Base-by-base conservation (phyloP, 2,888 invertebrate genomes). In the Isoperla grammatica region DNA sequence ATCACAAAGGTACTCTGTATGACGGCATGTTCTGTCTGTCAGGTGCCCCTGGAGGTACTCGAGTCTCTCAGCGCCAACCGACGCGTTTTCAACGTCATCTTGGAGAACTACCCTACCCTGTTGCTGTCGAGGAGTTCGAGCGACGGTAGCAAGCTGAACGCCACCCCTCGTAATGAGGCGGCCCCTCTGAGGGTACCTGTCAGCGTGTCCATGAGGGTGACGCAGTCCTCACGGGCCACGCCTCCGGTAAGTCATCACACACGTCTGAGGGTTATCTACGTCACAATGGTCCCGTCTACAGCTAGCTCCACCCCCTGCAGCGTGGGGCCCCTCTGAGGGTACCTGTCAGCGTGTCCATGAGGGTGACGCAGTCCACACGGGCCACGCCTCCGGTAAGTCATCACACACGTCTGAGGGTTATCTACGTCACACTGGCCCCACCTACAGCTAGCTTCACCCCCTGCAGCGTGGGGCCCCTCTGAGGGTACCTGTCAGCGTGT, bases 41-140 rank as follows among this genome's bases (percentile, higher is more conserved):
- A 86, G 86, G 77, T 84, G 20, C 84, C 86, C 12, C 73, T 83
- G 65, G 81, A 81, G 70, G 84, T 84, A 20, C 69, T 86, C 56
- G 84, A 86, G 68, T 77, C 77, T n/a, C 71, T 87, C 17, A 75
- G 81, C 62, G 73, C 81, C 45, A 87, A 87, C 68, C 83, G 83
- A 62, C 80, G 81, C 53, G 74, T 87, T 5, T 87, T 85, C 73
- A 84, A 83, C 63, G 82, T 87, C 11, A 83, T 88, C 60, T 72
- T 88, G 64, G 84, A 86, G 70, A 87, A 87, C 69, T 87, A 88
- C 71, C 88, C 88, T 4, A 84, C 84, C 57, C 71, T 88, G 39
- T 70, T 88, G 58, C 76, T 81, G 43, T 78, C 84, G 65, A 77
- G 83, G 68, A 83, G 85, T 68, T 77, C 78, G 55, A 86, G 86